Evolutionary conservation across 2,888 invertebrate genomes (phyloP), one percentile per base, ranked within the genome.

Genomic region (Chymomyza amoena): DNA sequence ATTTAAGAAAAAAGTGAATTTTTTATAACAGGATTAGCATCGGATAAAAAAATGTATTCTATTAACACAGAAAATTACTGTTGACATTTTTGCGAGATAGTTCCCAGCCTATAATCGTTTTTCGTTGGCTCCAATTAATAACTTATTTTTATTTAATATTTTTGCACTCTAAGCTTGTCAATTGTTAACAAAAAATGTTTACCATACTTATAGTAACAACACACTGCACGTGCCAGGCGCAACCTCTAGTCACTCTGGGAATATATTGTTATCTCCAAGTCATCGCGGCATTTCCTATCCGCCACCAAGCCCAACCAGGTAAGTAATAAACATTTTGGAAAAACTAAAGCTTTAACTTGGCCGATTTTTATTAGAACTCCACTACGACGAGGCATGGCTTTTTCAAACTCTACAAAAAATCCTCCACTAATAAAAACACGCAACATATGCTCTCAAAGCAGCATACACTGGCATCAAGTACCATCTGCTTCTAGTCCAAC

Each of bases 341-440:
- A n/a, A 20, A 15, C 16, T 32, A 32, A 32, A 20, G n/a, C 1
- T 16, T 9, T 18, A 9, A 1, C 54, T 1, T 54, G 7, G 18
- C 5, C 10, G 15, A 16, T 9, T 18, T 9, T 20, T 18, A 18
- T 54, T 87, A 94, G 95, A 88, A 95, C 93, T 63, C 94, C 94
- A 65, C 88, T 95, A 67, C 93, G 93, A 80, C 93, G 95, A 69
- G 94, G 95, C 25, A 90, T 95, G 87, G 95, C 95, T 52, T 95
- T 96, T 88, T 95, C 95, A 20, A 94, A 95, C 83, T 94, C 95
- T 0, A 94, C 94, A 70, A 95, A 96, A 89, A 95, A 96, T 90
- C 97, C 97, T 70, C 97, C 96, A 9, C 93, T 97, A 66, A 93
- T 95, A 64, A 97, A 97, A 91, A 96, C 96, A 83, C 94, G 96